Evolutionary conservation across 64 coral and sea anemone species (phyloP), one percentile per base, ranked within the genome.

Genomic region (Pocillopora damicornis): DNA sequence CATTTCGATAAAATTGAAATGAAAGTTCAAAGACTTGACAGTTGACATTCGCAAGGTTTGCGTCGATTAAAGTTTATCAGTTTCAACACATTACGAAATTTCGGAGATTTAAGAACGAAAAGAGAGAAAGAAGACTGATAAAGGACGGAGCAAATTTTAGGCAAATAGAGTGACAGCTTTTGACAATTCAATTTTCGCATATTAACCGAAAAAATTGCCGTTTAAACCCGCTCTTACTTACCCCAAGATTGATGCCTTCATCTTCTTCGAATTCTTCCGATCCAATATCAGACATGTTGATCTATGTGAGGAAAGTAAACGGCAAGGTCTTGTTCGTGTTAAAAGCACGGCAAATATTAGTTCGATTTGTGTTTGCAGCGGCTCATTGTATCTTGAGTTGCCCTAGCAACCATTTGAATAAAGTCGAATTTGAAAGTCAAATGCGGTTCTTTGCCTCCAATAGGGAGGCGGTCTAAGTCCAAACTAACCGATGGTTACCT

Each of bases 201-300:
- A 20, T 62, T 22, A 60, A 5, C 35, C 13, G 58, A 5, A 57
- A 23, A 65, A 23, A 91, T 42, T n/a, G 60, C 42, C 7, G 20
- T 65, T 63, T 63, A 74, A 68, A 57, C 26, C 42, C 4, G 11
- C 1, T 30, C 20, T 59, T 10, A 88, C 96, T 98, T 95, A 89
- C 96, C 82, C 96, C 96, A 35, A 98, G 88, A 23, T 98, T 98
- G 9, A 98, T 95, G 16, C 92, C 96, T 66, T 94, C 87, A 73
- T 98, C 95, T 89, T 98, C 96, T 37, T 94, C 92, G 66, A 94
- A 94, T 57, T 98, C 95, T 37, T 98, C 96, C 60, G 96, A 98
- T 58, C 92, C 96, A 79, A 98, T 94, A 20, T 98, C 96, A 12
- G 96, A 98, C 96, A 98, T 98, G 51, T 76, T 85, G 14, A 73